A percentile compares a stretch with the other conserved stretches of the same genome.
These are phyloP conservation scores for Exephanes ischioxanthus DNA, from an alignment of 2,888 invertebrate species.

Conservation along the genomic window DNA sequence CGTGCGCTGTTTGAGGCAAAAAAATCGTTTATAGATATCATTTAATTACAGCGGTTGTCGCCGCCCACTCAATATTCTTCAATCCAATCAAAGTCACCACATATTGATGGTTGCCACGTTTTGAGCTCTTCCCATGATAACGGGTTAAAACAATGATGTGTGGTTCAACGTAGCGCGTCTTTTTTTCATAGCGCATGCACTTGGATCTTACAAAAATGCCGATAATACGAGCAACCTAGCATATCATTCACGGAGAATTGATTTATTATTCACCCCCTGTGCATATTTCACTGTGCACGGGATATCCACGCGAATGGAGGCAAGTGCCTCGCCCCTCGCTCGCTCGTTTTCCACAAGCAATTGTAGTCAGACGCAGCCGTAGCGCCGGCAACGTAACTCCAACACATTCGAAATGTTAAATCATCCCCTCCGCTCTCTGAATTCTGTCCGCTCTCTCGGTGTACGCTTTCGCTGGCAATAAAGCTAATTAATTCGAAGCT, in stretches of 20 bases:
- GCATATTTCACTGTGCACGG: slow-evolving; percentile 31
- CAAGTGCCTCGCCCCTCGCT: slow-evolving; percentile 43
- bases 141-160: not conserved
- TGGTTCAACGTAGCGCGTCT: not conserved
- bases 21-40: slow-evolving; percentile 14
- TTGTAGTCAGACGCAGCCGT: slow-evolving; percentile 76
- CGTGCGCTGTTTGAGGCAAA: slow-evolving; percentile 4
- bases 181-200: not conserved
- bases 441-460: slow-evolving; percentile 51
- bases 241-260: slow-evolving; percentile 68
- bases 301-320: slow-evolving; percentile 30
- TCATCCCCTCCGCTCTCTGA: slow-evolving; percentile 64
- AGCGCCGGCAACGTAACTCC: slow-evolving; percentile 59
- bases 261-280: slow-evolving; percentile 22
- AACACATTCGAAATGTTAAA: slow-evolving; percentile 72
- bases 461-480: slow-evolving; percentile 46
- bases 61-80: not conserved
- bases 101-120: not conserved
- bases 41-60: not conserved
- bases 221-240: slow-evolving; percentile 50
- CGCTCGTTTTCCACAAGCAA: slow-evolving; percentile 62
- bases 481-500: slow-evolving; percentile 73
- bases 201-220: slow-evolving; percentile 37
- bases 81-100: not conserved
- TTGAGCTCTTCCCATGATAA: not conserved